Evolutionary conservation across 2,113 vertebrate species (phyloP), one percentile per base, ranked within the genome.

Genomic region (Alosa alosa): DNA sequence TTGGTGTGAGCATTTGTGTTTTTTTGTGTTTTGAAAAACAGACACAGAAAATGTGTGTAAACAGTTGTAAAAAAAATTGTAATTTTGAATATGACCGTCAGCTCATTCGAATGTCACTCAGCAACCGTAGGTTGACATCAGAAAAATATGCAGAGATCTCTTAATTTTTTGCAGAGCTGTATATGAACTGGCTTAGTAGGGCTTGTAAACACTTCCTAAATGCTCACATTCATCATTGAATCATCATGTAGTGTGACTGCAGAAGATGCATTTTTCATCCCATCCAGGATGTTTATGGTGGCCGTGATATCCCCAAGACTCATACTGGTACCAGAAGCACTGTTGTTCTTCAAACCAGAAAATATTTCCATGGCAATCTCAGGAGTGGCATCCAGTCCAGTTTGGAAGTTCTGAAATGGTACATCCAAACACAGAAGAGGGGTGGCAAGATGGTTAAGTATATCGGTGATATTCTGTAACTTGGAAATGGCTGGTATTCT

Each of bases 361-460:
- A 96, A 95, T 82, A 96, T 93, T 0, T 1, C 0, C 2, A 11
- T 0, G 13, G 94, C 94, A 0, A 57, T 64, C 0, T 88, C 18
- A 2, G 83, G 7, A 0, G 91, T 91, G 6, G 94, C 90, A 1
- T 93, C 94, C 9, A 92, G 86, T 84, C 95, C 95, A 83, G 86
- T 85, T 11, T 44, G 0, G 72, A 94, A 93, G n/a, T 9, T 68
- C 95, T 96, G 83, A 41, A 44, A 25, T 18, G 52, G 49, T 50
- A 47, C 17, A 87, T 20, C 0, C 10, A 81, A 5, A 39, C 9
- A 78, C 13, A 15, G 0, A 78, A 25, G n/a, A 18, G 52, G 17
- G 17, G 17, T n/a, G 3, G 25, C n/a, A 72, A 25, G 8, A 31
- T 25, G 20, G 20, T 10, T 17, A 31, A 31, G 31, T 31, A 18